Evolutionary conservation across 2,797 vertebrate species (phyloP), one percentile per base, ranked within the genome.

Genomic region (Channallabes apus): DNA sequence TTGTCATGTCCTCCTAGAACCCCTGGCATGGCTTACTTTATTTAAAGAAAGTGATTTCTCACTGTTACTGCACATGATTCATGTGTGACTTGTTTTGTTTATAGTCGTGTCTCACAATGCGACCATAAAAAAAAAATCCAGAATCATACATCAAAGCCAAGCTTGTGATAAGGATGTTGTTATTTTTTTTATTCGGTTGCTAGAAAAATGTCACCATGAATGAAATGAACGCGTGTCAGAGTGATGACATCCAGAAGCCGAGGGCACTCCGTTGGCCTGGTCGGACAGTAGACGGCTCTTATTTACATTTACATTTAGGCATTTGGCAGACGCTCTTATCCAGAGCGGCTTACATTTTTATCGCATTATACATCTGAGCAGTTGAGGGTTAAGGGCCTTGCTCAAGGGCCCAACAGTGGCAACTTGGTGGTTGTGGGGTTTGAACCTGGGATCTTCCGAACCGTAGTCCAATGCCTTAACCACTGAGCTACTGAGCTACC

Each of bases 1-100:
- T 32, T 82, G 79, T 84, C 79, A 38, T 56, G 83, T 75, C 78
- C 71, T 84, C 62, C 69, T 41, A 61, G 64, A 75, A 81, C 62
- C 77, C 72, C 86, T 77, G 71, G 54, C 41, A 24, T 38, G 41
- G 38, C 69, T 69, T 76, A 56, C 62, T 84, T 11, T 69, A 82
- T 32, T 65, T 65, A 80, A 80, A n/a, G 41, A 75, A 68, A 80
- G 54, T 58, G 24, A 78, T 61, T 78, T 78, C 56, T 38, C 29
- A 61, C 61, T 38, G 29, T 78, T 78, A 38, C 76, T 38, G 20
- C 54, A 29, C 72, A 59, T 24, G 6, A 78, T 61, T 61, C 58
- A 61, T 38, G 20, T 38, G 29, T 38, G 20, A n/a, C 22, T 17
- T 41, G 35, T 62, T 62, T 41, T 79, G 32, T 79, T 77, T 58